phyloP scores from a whole-genome alignment of 2,113 vertebrate species.

The Sapajus apella region DNA sequence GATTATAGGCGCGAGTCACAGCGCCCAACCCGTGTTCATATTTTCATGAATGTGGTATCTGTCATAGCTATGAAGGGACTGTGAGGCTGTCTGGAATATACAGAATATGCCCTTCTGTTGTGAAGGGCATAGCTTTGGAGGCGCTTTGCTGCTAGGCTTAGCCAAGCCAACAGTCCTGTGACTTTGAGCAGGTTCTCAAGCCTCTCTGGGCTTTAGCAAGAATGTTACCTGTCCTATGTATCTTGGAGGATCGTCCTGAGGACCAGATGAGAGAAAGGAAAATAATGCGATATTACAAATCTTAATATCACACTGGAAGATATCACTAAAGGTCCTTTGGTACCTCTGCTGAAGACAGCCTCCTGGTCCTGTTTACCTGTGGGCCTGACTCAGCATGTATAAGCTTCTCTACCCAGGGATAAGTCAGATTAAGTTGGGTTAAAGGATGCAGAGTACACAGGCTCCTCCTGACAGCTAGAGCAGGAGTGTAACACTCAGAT shows the following conservation, averaged over 20 bases:
- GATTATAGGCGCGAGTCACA: no score
- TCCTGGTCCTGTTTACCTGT: neutral
- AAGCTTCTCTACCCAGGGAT: neutral
- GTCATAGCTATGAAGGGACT: neutral
- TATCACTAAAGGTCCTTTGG: neutral
- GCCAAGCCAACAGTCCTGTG: neutral
- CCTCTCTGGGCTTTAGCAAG: neutral
- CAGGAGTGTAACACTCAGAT: neutral
- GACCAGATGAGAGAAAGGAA: neutral
- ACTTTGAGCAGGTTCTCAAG: neutral
- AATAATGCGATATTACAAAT: slow-evolving; percentile 10
- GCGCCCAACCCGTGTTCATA: neutral
- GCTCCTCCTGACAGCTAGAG: neutral
- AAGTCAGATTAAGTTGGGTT: neutral
- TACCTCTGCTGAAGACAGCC: neutral
- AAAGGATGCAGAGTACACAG: neutral
- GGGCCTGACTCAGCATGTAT: neutral
- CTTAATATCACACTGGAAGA: neutral
- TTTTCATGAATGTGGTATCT: neutral
- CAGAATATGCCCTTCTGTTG: neutral
- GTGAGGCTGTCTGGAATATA: neutral
- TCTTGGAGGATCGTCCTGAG: neutral
- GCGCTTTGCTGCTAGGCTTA: neutral
- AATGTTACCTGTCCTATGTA: neutral
- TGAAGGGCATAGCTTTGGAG: neutral